These are phyloP conservation scores for Oasisia sp. DNA, from an alignment of 2,888 invertebrate genomes.

Conservation along the genomic window DNA sequence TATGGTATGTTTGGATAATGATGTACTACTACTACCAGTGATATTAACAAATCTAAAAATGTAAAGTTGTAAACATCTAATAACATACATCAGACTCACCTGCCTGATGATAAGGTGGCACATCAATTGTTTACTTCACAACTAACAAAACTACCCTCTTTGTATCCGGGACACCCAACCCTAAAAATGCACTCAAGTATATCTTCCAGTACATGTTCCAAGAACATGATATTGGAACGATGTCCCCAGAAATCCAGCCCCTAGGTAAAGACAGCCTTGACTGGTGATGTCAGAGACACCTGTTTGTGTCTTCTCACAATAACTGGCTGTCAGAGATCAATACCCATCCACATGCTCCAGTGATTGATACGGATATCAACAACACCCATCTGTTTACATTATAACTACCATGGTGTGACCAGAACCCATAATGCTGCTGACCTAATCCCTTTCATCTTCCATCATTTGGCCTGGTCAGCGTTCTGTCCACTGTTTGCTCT, in stretches of 20 bases:
- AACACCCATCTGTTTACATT: not conserved
- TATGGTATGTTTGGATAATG: not conserved
- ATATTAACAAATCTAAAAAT: not conserved
- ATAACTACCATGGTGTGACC: not conserved
- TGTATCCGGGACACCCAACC: not conserved
- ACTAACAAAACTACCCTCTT: not conserved
- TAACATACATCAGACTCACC: not conserved
- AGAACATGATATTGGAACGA: not conserved
- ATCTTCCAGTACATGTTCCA: not conserved
- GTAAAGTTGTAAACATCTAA: not conserved
- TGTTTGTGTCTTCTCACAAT: not conserved
- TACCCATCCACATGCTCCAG: not conserved
- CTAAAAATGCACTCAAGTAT: not conserved
- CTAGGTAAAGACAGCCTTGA: too few species aligned
- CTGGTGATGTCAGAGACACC: not conserved
- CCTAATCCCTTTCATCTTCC: not conserved
- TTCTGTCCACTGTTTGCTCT: not conserved
- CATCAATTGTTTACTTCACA: not conserved
- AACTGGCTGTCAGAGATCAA: not conserved
- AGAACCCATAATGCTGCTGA: not conserved
- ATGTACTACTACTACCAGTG: not conserved
- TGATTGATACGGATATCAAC: not conserved
- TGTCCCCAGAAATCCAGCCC: not conserved
- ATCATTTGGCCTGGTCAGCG: not conserved
- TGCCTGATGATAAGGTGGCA: not conserved